Conservation (phyloP, 1,140 invertebrate species). For the Idris sp. region DNA sequence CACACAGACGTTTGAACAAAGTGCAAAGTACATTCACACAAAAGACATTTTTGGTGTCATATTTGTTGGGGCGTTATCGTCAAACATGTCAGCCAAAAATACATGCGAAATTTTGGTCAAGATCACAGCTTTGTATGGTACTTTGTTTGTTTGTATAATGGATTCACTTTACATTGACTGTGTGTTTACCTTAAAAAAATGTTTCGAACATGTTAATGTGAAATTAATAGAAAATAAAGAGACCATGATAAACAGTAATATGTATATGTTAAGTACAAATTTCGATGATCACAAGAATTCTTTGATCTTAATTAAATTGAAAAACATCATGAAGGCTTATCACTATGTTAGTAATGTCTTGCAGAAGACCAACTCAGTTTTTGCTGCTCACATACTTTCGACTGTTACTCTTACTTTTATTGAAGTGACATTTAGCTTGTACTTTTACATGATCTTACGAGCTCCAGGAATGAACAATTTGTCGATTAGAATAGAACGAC, state of each 20-base stretch:
- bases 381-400: constrained; percentile 63
- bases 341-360: constrained; percentile 67
- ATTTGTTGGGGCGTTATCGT: constrained; percentile 39
- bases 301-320: constrained; percentile 66
- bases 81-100: constrained; percentile 31
- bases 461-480: neutral
- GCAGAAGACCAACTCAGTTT: constrained; percentile 65
- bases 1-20: constrained; percentile 34
- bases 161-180: constrained; percentile 70
- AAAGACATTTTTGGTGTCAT: constrained; percentile 67
- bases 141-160: constrained; percentile 58
- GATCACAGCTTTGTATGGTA: constrained; percentile 39
- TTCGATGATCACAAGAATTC: constrained; percentile 66
- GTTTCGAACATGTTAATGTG: constrained; percentile 65
- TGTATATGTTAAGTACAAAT: constrained; percentile 61
- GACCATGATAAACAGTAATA: constrained; percentile 47
- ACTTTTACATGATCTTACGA: constrained; percentile 69
- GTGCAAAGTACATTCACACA: constrained; percentile 61
- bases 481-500: constrained; percentile 32
- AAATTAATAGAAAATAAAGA: constrained; percentile 58
- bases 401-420: constrained; percentile 67
- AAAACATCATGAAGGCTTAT: constrained; percentile 66
- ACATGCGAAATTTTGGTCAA: constrained; percentile 2
- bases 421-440: constrained; percentile 70
- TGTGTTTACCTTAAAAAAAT: constrained; percentile 62